A percentile compares a stretch with the other conserved stretches of the same genome.
These are phyloP conservation scores for Oncorhynchus clarkii DNA, from an alignment of 2,113 vertebrate species.

Conservation along the genomic window DNA sequence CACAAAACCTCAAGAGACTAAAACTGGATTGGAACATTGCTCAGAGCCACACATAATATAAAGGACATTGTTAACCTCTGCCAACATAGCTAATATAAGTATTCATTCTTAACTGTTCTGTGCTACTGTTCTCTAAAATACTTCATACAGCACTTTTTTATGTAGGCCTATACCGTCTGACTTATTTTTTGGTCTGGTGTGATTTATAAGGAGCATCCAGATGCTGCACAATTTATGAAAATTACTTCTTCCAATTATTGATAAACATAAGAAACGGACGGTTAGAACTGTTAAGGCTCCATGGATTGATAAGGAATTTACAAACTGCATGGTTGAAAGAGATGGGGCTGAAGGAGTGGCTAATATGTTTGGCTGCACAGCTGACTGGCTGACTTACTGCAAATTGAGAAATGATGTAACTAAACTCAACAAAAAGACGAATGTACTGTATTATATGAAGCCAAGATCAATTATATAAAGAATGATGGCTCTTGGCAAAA, in stretches of 20 bases:
- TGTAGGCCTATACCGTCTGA: neutral
- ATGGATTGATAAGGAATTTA: too few species aligned
- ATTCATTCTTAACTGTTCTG: neutral
- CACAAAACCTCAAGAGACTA: neutral
- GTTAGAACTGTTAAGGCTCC: too few species aligned
- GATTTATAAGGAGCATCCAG: neutral
- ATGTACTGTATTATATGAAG: too few species aligned
- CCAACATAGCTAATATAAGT: neutral
- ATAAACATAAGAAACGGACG: constrained; percentile 7
- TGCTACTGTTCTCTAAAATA: neutral
- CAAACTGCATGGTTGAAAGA: too few species aligned
- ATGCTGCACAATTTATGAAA: neutral
- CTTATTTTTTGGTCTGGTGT: neutral
- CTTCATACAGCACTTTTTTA: neutral
- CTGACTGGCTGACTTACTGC: too few species aligned
- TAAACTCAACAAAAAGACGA: too few species aligned
- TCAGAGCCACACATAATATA: neutral
- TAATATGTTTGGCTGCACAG: too few species aligned
- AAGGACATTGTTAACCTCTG: neutral
- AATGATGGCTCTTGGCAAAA: too few species aligned
- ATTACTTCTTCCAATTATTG: constrained; percentile 63
- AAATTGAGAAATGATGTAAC: too few species aligned
- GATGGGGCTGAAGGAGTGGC: too few species aligned
- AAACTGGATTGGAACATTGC: neutral
- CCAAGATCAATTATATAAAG: too few species aligned